Evolutionary conservation across 2,888 invertebrate species (phyloP).

Genomic region (Synanthedon tipuliformis): DNA sequence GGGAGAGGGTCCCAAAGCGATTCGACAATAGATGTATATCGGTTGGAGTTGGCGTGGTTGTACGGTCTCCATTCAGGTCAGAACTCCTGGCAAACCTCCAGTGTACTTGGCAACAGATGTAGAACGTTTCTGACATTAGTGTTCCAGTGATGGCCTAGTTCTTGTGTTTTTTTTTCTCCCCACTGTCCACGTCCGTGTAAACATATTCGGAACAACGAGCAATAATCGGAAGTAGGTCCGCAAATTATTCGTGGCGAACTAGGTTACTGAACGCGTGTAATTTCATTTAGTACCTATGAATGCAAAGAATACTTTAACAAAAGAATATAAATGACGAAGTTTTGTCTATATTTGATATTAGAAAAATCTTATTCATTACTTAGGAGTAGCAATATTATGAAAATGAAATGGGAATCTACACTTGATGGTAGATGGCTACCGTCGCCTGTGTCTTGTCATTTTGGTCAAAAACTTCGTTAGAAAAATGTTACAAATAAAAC

Average conservation of each 20-base stretch:
- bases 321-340: too few relatives aligned
- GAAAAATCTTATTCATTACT: too few relatives aligned
- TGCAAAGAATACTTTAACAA: too few relatives aligned
- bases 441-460: too few relatives aligned
- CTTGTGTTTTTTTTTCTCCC: slow-evolving; percentile 7
- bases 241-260: background rate
- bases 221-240: background rate
- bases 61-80: slow-evolving; percentile 16
- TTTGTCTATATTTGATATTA: too few relatives aligned
- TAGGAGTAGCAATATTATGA: too few relatives aligned
- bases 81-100: slow-evolving; percentile 46
- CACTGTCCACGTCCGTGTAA: background rate
- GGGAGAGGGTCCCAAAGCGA: background rate
- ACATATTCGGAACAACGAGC: background rate
- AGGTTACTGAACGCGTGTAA: too few relatives aligned
- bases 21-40: background rate
- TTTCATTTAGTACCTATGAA: too few relatives aligned
- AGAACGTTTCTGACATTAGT: slow-evolving; percentile 36
- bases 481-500: too few relatives aligned
- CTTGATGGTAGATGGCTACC: too few relatives aligned
- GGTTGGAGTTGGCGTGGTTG: slow-evolving; percentile 1
- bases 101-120: slow-evolving; percentile 38
- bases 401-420: too few relatives aligned
- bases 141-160: slow-evolving; percentile 24
- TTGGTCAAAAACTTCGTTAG: too few relatives aligned